These are phyloP conservation scores for Lepus timidus DNA, from an alignment of 2,113 vertebrate genomes.

Conservation along the genomic window DNA sequence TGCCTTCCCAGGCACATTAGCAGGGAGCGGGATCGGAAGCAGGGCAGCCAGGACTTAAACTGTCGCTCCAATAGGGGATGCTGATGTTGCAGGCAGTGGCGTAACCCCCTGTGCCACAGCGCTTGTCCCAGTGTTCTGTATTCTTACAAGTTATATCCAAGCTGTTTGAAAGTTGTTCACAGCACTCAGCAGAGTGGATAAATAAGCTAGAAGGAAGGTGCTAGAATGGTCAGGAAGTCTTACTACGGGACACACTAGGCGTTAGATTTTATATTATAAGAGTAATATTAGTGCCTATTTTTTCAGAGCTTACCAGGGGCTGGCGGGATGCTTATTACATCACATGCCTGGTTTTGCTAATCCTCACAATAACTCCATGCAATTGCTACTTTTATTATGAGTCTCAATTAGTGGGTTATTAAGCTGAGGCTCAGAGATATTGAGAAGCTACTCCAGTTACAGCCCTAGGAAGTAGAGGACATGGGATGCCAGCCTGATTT, in stretches of 20 bases:
- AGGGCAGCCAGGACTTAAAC: too few species aligned
- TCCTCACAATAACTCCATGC: conserved; percentile 4
- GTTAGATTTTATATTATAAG: not conserved
- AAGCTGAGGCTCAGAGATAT: conserved; percentile 24
- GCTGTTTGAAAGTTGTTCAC: not conserved
- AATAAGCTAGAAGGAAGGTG: not conserved
- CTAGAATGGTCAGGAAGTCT: not conserved
- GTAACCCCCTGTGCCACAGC: not conserved
- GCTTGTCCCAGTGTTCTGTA: too few species aligned
- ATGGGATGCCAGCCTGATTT: not conserved
- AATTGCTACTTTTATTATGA: conserved; percentile 40
- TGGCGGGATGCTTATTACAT: not conserved
- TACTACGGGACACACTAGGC: not conserved
- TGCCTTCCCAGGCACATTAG: too few species aligned
- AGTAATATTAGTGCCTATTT: not conserved
- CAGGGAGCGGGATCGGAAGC: too few species aligned
- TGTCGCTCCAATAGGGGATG: too few species aligned
- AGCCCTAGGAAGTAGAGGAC: not conserved
- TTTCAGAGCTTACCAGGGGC: not conserved
- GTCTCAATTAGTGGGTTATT: conserved; percentile 16
- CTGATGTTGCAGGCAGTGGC: not conserved
- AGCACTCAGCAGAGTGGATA: conserved; percentile 1
- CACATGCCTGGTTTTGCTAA: conserved; percentile 34
- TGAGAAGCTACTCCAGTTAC: conserved; percentile 12
- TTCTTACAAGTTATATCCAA: not conserved